These are phyloP conservation scores for Calosoma granatense DNA, from an alignment of 1,140 invertebrate species.

Conservation along the genomic window DNA sequence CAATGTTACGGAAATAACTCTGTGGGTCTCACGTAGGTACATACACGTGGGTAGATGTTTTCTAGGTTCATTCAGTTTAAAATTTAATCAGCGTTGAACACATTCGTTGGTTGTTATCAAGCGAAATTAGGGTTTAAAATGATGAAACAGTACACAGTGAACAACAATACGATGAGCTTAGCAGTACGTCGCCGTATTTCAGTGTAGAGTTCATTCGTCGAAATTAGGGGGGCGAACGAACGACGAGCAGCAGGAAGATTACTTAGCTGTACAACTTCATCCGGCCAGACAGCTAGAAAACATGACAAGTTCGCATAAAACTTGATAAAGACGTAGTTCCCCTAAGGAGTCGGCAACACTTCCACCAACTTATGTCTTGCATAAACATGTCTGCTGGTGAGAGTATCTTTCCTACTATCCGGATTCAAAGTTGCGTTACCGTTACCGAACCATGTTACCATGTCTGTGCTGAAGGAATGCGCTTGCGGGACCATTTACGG, in stretches of 20 bases:
- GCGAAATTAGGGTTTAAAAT: neutral
- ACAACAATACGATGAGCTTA: neutral
- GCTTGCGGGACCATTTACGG: neutral
- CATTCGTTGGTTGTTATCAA: neutral
- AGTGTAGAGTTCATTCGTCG: too few species aligned
- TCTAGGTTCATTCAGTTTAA: neutral
- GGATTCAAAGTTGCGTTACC: too few species aligned
- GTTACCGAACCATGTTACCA: too few species aligned
- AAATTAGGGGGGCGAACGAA: too few species aligned
- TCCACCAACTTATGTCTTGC: neutral
- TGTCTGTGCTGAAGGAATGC: neutral
- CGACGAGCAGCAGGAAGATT: neutral
- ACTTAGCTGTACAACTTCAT: neutral
- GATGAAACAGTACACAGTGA: neutral
- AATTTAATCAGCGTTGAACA: neutral
- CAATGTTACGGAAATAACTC: too few species aligned
- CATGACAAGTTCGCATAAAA: neutral
- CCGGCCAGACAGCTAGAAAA: neutral
- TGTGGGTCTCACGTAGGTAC: too few species aligned
- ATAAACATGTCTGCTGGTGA: neutral
- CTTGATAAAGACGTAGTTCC: neutral
- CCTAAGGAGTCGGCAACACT: neutral
- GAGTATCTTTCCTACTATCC: neutral
- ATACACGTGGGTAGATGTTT: too few species aligned
- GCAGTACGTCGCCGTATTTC: neutral